phyloP scores from a whole-genome alignment of 2,797 vertebrate species.

The Lutjanus campechanus region DNA sequence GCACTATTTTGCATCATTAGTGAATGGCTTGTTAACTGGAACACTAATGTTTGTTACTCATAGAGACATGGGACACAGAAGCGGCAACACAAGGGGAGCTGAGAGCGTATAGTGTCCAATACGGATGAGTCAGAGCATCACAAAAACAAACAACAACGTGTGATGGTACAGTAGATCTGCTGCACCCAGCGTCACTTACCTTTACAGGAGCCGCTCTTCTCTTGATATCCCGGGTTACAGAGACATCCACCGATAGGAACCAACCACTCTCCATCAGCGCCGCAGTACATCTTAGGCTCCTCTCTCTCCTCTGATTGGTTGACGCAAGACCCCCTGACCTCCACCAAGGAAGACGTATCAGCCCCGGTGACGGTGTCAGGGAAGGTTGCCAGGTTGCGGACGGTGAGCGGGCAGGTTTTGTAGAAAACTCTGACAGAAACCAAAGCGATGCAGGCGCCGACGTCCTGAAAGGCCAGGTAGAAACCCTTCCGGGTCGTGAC shows the following conservation, averaged over 20 bases:
- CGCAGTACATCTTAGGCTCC: slow-evolving; percentile 99
- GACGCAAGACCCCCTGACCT: slow-evolving; percentile 98
- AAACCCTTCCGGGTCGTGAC: slow-evolving; percentile 94
- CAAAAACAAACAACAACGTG: slow-evolving; percentile 8
- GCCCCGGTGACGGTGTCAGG: slow-evolving; percentile 97
- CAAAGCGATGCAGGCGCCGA: slow-evolving; percentile 97
- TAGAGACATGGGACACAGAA: slow-evolving; percentile 13
- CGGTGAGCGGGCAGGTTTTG: slow-evolving; percentile 96
- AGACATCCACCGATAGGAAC: slow-evolving; percentile 98
- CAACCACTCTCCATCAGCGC: slow-evolving; percentile 98
- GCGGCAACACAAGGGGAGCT: slow-evolving; percentile 2
- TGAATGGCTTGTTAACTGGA: slow-evolving; percentile 5
- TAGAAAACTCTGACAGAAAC: slow-evolving; percentile 98
- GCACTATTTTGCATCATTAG: slow-evolving; percentile 30
- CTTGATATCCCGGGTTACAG: slow-evolving; percentile 94
- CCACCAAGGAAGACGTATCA: slow-evolving; percentile 96
- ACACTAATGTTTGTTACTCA: slow-evolving; percentile 29
- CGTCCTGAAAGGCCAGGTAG: slow-evolving; percentile 98
- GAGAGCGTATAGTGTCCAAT: not conserved
- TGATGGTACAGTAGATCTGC: not conserved
- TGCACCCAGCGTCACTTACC: slow-evolving; percentile 82
- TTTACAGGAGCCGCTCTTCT: slow-evolving; percentile 92
- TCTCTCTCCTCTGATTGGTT: slow-evolving; percentile 97
- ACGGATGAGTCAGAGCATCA: not conserved
- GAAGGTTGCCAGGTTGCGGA: slow-evolving; percentile 96